Evolutionary conservation across 2,888 invertebrate species (phyloP).

Genomic region (Agonopterix subpropinquella): DNA sequence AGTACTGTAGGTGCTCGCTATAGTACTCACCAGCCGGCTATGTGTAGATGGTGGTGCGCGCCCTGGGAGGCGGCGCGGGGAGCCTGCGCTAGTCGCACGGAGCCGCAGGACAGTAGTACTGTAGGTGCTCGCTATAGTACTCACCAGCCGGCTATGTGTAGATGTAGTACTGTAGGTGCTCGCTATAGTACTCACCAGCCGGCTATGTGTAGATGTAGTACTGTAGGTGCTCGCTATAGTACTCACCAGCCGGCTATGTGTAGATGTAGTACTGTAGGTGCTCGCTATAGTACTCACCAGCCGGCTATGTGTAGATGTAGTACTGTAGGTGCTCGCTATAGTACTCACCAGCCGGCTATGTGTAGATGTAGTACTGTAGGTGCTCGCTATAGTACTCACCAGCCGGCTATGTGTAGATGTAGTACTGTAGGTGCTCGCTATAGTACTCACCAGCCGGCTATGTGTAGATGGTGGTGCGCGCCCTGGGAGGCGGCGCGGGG

Average conservation of each 20-base stretch:
- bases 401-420: conserved; percentile 76
- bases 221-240: background rate
- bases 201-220: conserved; percentile 77
- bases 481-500: conserved; percentile 73
- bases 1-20: background rate
- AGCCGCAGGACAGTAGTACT: conserved; percentile 82
- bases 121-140: background rate
- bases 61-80: conserved; percentile 73
- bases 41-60: conserved; percentile 74
- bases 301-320: conserved; percentile 77
- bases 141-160: conserved; percentile 77
- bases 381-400: conserved; percentile 41
- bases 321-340: background rate
- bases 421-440: background rate
- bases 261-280: conserved; percentile 58
- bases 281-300: conserved; percentile 48
- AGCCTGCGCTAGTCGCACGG: conserved; percentile 66
- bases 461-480: conserved; percentile 74
- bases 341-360: conserved; percentile 72
- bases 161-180: conserved; percentile 44
- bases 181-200: conserved; percentile 57
- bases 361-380: conserved; percentile 69
- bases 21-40: conserved; percentile 71
- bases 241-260: conserved; percentile 75
- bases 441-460: conserved; percentile 71